A percentile compares a stretch with the other conserved stretches of the same genome.
Evolutionary conservation across 2,797 vertebrate species (phyloP).

Genomic region (Argya squamiceps): DNA sequence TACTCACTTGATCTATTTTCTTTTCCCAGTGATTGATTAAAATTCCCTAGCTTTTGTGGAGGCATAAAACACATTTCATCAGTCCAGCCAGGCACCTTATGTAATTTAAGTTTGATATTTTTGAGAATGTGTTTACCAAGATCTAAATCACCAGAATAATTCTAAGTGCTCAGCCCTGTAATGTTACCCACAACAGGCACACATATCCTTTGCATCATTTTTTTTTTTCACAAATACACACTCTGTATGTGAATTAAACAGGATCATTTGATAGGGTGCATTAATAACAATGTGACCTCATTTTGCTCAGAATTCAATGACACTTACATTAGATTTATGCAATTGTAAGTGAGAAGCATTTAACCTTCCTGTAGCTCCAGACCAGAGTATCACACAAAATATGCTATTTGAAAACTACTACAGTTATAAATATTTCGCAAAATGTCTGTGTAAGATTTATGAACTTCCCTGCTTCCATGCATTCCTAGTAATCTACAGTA

Average conservation of each 20-base stretch:
- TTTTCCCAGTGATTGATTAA: constrained; percentile 54
- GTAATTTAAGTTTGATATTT: constrained; percentile 13
- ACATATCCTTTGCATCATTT: background rate
- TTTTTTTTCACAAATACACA: background rate
- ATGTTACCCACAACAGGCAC: background rate
- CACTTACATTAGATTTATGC: background rate
- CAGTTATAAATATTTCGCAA: background rate
- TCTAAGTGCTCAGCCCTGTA: background rate
- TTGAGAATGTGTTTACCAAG: background rate
- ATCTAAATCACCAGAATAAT: background rate
- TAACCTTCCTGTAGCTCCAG: background rate
- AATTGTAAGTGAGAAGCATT: background rate
- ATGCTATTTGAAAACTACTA: background rate
- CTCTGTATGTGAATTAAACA: background rate
- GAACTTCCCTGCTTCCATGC: background rate
- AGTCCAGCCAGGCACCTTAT: background rate
- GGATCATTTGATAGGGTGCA: background rate
- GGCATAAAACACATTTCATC: background rate
- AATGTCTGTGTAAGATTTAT: background rate
- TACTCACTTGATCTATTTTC: constrained; percentile 60
- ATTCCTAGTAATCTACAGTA: background rate
- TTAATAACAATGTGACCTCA: background rate
- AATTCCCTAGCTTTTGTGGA: constrained; percentile 10
- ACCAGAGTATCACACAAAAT: background rate
- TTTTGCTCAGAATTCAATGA: background rate